Evolutionary conservation across 2,888 invertebrate genomes (phyloP).

Genomic region (Phyto melanocephala): DNA sequence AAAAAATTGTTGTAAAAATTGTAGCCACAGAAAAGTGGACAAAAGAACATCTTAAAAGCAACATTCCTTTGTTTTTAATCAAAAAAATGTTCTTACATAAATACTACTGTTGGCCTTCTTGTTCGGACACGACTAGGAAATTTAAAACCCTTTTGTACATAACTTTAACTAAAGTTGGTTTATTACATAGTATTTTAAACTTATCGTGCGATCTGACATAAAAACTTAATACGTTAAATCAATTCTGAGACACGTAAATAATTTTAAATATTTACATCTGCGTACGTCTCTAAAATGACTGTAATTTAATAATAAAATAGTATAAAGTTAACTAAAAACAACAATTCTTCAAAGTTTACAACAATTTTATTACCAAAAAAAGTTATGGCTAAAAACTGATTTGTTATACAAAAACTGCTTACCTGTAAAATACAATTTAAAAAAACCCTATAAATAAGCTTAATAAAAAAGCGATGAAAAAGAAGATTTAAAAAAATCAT

Average conservation of each 20-base stretch:
- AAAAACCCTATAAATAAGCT: not conserved
- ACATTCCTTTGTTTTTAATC: too few species aligned
- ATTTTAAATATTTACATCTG: not conserved
- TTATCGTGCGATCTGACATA: not conserved
- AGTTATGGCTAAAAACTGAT: not conserved
- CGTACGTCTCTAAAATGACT: not conserved
- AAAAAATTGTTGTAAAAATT: too few species aligned
- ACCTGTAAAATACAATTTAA: not conserved
- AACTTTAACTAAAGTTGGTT: too few species aligned
- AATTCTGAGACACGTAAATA: not conserved
- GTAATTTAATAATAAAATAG: not conserved
- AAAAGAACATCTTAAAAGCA: too few species aligned
- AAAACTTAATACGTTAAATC: not conserved
- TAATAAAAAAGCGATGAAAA: not conserved
- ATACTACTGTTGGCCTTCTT: too few species aligned
- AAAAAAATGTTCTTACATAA: too few species aligned
- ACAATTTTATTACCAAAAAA: not conserved
- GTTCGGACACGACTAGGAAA: too few species aligned
- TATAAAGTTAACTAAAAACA: not conserved
- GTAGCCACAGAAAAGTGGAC: too few species aligned
- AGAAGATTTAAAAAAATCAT: not conserved
- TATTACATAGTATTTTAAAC: too few species aligned
- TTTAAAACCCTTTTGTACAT: too few species aligned
- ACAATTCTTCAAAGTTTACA: not conserved
- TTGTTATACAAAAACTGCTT: not conserved